These are phyloP conservation scores for Aeoliscus strigatus DNA, from an alignment of 2,797 vertebrate genomes.

Conservation along the genomic window DNA sequence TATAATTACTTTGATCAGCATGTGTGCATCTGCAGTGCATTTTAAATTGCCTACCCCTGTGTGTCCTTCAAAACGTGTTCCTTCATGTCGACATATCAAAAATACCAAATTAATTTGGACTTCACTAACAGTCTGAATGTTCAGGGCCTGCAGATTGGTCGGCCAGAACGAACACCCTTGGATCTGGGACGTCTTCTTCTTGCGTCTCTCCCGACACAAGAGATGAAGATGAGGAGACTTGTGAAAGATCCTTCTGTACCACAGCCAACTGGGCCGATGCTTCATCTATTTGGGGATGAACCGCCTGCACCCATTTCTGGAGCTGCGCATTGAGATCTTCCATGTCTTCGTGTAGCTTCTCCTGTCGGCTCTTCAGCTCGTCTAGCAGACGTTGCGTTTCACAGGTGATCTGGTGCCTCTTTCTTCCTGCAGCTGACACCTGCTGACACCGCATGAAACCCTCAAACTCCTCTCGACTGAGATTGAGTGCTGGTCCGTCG, in stretches of 20 bases:
- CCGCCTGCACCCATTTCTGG: constrained; percentile 67
- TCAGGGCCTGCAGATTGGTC: constrained; percentile 23
- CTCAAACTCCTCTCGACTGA: constrained; percentile 75
- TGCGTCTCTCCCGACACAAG: too few relatives aligned
- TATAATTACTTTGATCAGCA: constrained; percentile 1
- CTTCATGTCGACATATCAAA: constrained; percentile 32
- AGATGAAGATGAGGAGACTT: constrained; percentile 21
- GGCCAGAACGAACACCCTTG: constrained; percentile 26
- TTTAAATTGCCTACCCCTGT: constrained; percentile 7
- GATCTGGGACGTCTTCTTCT: constrained; percentile 15
- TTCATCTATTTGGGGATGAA: constrained; percentile 70
- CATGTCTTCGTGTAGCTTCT: constrained; percentile 66
- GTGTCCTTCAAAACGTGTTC: constrained; percentile 16
- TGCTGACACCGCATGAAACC: constrained; percentile 70
- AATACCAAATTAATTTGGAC: constrained; percentile 9
- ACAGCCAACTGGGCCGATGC: constrained; percentile 37
- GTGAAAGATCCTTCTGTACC: constrained; percentile 47
- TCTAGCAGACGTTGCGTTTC: constrained; percentile 64
- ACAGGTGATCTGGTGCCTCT: constrained; percentile 43
- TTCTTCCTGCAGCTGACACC: constrained; percentile 14
- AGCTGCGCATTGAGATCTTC: constrained; percentile 64
- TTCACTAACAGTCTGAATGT: constrained; percentile 51
- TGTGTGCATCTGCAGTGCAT: constrained; percentile 17
- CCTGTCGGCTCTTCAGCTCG: constrained; percentile 70
- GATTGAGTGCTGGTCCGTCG: constrained; percentile 76